Percentiles rank a stretch among this genome's conserved stretches.
Conservation (phyloP, 1,140 invertebrate genomes). For the Penaeus chinensis region DNA sequence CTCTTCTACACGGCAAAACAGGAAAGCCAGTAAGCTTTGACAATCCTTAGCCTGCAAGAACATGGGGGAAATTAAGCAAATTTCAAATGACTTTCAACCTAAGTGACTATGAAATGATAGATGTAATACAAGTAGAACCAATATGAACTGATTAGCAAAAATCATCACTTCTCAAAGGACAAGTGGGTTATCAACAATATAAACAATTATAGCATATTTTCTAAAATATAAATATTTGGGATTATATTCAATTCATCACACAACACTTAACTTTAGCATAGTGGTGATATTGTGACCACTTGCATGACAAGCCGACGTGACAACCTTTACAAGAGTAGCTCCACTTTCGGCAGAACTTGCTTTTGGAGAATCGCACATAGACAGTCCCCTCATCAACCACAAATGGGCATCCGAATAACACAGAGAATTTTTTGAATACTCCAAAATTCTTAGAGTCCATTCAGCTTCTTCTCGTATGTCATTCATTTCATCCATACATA, state of each 20-base stretch:
- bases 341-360: slow-evolving; percentile 73
- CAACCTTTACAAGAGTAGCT: slow-evolving; percentile 67
- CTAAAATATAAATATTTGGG: neutral
- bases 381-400: slow-evolving; percentile 67
- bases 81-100: neutral
- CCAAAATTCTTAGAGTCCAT: slow-evolving; percentile 69
- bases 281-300: neutral
- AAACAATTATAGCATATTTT: no score
- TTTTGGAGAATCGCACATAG: slow-evolving; percentile 70
- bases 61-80: neutral
- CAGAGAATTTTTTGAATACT: neutral
- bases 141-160: neutral
- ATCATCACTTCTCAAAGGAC: neutral
- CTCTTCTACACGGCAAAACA: slow-evolving; percentile 15
- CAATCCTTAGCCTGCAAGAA: neutral
- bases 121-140: neutral
- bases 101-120: neutral
- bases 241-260: neutral
- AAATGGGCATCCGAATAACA: slow-evolving; percentile 54
- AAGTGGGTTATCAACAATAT: no score
- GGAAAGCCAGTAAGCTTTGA: neutral
- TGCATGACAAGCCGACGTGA: neutral
- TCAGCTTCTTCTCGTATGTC: slow-evolving; percentile 70
- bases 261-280: slow-evolving; percentile 17
- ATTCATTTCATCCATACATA: slow-evolving; percentile 68